Percentiles rank a stretch among this genome's conserved stretches.
Conservation (phyloP, 2,797 vertebrate genomes). For the Lutjanus campechanus region DNA sequence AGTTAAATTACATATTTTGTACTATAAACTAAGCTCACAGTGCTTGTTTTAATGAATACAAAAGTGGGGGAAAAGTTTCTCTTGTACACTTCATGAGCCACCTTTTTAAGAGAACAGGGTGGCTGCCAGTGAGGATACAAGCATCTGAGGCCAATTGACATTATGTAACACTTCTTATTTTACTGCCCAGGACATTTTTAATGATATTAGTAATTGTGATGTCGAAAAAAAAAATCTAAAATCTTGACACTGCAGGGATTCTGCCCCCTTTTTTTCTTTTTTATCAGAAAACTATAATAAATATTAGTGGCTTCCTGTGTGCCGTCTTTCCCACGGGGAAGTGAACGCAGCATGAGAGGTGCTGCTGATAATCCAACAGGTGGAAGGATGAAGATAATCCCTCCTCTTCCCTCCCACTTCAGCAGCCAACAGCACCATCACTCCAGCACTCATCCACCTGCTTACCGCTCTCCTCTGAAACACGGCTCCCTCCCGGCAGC, state of each 20-base stretch:
- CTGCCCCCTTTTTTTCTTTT: too few species aligned
- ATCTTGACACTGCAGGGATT: not conserved
- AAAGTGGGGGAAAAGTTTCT: not conserved
- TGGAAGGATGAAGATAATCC: conserved; percentile 73
- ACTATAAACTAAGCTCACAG: too few species aligned
- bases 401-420: conserved; percentile 78
- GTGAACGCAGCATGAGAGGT: conserved; percentile 72
- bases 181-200: not conserved
- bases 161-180: not conserved
- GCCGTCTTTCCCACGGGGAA: conserved; percentile 54
- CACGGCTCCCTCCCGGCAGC: conserved; percentile 67
- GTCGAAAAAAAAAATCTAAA: not conserved
- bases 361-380: conserved; percentile 76
- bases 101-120: not conserved
- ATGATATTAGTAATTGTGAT: not conserved
- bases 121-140: not conserved
- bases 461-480: conserved; percentile 78
- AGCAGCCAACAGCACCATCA: conserved; percentile 44
- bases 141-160: not conserved
- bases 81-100: not conserved
- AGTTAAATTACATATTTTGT: not conserved
- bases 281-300: not conserved
- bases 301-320: conserved; percentile 39
- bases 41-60: not conserved
- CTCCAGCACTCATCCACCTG: conserved; percentile 67